These are phyloP conservation scores for Brachionus rotundiformis DNA, from an alignment of 1,140 invertebrate genomes.

Conservation along the genomic window DNA sequence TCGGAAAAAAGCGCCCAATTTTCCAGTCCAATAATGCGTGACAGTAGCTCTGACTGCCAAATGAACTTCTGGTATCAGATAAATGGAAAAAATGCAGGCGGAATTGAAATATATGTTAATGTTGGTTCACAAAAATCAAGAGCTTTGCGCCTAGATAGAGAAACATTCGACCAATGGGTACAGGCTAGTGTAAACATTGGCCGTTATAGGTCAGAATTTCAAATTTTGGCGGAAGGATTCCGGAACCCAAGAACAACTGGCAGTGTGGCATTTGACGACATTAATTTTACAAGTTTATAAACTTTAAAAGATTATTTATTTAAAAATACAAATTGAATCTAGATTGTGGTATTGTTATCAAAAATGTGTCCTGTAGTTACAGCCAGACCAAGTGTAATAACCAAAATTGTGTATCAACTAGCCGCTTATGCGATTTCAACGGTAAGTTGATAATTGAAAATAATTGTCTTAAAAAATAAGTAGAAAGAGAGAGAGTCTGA, in stretches of 20 bases:
- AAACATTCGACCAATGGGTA: constrained; percentile 57
- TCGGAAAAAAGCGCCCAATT: constrained; percentile 39
- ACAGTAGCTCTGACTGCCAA: constrained; percentile 48
- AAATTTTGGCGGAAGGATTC: constrained; percentile 2
- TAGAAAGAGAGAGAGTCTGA: neutral
- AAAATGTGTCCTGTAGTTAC: constrained; percentile 53
- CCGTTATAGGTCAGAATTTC: neutral
- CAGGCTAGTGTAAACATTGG: constrained; percentile 55
- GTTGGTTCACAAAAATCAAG: constrained; percentile 51
- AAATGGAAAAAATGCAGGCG: constrained; percentile 54
- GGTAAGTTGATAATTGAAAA: too few relatives aligned
- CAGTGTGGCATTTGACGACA: constrained; percentile 63
- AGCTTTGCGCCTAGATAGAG: neutral
- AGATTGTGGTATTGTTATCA: constrained; percentile 35
- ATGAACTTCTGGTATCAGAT: constrained; percentile 55
- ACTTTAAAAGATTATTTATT: too few relatives aligned
- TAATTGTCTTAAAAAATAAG: too few relatives aligned
- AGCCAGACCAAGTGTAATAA: constrained; percentile 56
- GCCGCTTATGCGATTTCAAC: constrained; percentile 4
- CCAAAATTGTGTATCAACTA: neutral
- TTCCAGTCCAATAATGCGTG: constrained; percentile 39
- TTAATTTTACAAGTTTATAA: neutral
- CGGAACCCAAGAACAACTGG: constrained; percentile 48
- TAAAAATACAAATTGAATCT: too few relatives aligned
- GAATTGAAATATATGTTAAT: constrained; percentile 54